Evolutionary conservation across 92 coral and sea anemone species (phyloP), one percentile per base, ranked within the genome.

Genomic region (Epizoanthus ramosus): DNA sequence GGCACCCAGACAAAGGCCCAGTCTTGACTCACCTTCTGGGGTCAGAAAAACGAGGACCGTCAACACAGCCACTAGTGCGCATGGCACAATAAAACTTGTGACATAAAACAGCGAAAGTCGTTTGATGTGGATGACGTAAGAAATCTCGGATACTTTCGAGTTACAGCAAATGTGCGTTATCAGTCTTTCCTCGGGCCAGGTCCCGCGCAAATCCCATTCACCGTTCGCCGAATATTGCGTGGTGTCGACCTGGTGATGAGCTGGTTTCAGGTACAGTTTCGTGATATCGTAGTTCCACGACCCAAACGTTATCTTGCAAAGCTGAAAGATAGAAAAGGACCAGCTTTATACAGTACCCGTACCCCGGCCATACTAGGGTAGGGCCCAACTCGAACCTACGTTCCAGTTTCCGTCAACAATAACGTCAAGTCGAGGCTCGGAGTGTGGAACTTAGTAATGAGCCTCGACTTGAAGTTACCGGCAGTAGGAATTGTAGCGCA

Each of bases 301-400:
- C 17, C 99, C 99, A 35, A 96, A 94, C n/a, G 89, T 89, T n/a
- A 96, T 83, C 21, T 84, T 85, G 80, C 99, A 96, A 65, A 91
- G 73, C 98, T 95, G 33, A 41, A 79, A 25, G 45, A 10, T 9
- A 84, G 22, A 17, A 21, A 41, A 47, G 13, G 53, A 6, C 53
- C 53, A 6, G 53, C 10, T 6, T 47, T 47, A 47, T 47, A 64
- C 58, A 66, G 52, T 52, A n/a, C n/a, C n/a, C n/a, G 0, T 28
- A 28, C 28, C 37, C 45, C 8, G n/a, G 8, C 24, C 41, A 60
- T 4, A 60, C 66, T 60, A 17, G 66, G 7, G 19, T 17, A 17
- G 19, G 66, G 31, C 23, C 4, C 23, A 25, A 63, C 0, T 5
- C 14, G 0, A 5, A 5, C 8, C 31, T 63, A 1, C 10, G 31